Percentiles rank a stretch among this genome's conserved stretches.
These are phyloP conservation scores for Phyllopteryx taeniolatus DNA, from an alignment of 2,113 vertebrate genomes.

Conservation along the genomic window DNA sequence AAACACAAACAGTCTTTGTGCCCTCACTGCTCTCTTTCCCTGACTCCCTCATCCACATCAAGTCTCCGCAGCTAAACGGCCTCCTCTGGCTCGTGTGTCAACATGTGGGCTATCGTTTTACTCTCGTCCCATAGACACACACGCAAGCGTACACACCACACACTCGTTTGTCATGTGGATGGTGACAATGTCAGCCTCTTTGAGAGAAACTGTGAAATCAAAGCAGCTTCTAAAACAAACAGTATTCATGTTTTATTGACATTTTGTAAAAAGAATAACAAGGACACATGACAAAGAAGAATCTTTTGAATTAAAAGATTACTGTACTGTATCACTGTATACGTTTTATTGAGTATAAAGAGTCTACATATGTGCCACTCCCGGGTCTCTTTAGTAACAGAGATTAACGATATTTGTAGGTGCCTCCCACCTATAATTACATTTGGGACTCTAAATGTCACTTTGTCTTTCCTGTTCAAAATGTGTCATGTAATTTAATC, in stretches of 20 bases:
- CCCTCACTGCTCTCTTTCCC: constrained; percentile 64
- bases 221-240: constrained; percentile 10
- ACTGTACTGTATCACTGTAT: no score
- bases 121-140: constrained; percentile 26
- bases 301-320: background rate
- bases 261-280: constrained; percentile 12
- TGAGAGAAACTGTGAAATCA: background rate
- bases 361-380: no score
- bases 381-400: no score
- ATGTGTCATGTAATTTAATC: no score
- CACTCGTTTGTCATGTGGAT: constrained; percentile 44
- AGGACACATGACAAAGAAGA: background rate
- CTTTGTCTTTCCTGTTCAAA: no score
- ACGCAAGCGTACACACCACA: constrained; percentile 9
- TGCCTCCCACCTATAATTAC: no score
- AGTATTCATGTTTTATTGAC: background rate
- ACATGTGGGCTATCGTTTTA: constrained; percentile 79
- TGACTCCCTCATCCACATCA: constrained; percentile 68
- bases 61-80: constrained; percentile 61
- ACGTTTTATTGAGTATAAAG: no score
- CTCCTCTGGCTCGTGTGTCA: constrained; percentile 77
- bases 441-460: no score
- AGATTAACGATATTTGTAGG: no score
- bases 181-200: constrained; percentile 24
- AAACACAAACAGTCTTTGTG: constrained; percentile 87